phyloP scores from a whole-genome alignment of 1,140 invertebrate species.

The Coenobita brevimanus region DNA sequence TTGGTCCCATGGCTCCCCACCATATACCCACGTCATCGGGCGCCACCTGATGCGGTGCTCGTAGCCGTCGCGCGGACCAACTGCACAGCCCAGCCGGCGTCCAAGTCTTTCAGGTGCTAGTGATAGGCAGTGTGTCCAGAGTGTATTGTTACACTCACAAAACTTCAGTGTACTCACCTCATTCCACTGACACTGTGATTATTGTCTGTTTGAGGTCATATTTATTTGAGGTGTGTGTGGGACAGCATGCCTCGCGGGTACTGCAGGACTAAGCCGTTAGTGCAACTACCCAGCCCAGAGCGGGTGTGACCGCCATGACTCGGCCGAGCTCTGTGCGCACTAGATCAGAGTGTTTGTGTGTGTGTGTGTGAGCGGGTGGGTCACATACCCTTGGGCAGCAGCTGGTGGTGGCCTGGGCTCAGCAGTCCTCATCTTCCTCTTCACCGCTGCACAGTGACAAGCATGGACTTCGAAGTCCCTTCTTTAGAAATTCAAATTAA shows the following conservation, averaged over 20 bases:
- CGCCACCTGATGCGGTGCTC: slow-evolving; percentile 62
- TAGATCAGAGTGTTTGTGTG: not conserved
- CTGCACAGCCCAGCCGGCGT: slow-evolving; percentile 62
- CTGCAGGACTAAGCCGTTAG: slow-evolving; percentile 53
- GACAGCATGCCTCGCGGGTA: slow-evolving; percentile 46
- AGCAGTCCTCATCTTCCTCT: slow-evolving; percentile 35
- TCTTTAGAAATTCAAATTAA: slow-evolving; percentile 59
- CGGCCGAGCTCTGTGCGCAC: not conserved
- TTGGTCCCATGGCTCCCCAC: slow-evolving; percentile 43
- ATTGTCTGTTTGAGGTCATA: slow-evolving; percentile 61
- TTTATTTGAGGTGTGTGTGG: slow-evolving; percentile 55
- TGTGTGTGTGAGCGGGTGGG: not conserved
- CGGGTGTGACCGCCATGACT: slow-evolving; percentile 13
- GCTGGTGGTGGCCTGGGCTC: not conserved
- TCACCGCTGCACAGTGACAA: slow-evolving; percentile 50
- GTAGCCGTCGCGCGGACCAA: slow-evolving; percentile 62
- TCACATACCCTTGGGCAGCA: not conserved
- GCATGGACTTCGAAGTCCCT: slow-evolving; percentile 48
- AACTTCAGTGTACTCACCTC: slow-evolving; percentile 60
- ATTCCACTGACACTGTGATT: slow-evolving; percentile 67
- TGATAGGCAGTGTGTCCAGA: slow-evolving; percentile 63
- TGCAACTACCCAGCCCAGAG: slow-evolving; percentile 12
- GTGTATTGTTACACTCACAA: slow-evolving; percentile 49
- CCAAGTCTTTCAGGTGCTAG: slow-evolving; percentile 68
- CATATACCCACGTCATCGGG: slow-evolving; percentile 51